These are phyloP conservation scores for Drosophila formosana DNA, from an alignment of 2,888 invertebrate species.

Conservation along the genomic window DNA sequence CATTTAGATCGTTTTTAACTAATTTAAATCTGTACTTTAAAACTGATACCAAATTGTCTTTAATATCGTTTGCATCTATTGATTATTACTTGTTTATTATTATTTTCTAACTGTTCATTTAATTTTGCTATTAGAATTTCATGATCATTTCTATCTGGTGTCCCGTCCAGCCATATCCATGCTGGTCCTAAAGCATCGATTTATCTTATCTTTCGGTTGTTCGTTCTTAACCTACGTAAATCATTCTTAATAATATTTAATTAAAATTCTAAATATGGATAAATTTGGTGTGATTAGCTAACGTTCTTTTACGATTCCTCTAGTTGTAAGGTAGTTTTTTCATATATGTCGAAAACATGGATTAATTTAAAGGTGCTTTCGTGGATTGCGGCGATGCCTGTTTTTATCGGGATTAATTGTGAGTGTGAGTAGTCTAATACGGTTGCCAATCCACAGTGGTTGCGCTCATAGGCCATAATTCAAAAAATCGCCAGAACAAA, in stretches of 20 bases:
- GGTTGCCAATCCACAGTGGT: slow-evolving; percentile 3
- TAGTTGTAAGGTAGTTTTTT: background rate
- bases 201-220: too few relatives aligned
- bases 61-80: too few relatives aligned
- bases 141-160: background rate
- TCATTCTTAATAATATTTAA: too few relatives aligned
- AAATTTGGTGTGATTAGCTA: background rate
- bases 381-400: background rate
- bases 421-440: slow-evolving; percentile 12
- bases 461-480: too few relatives aligned
- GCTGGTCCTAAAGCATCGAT: too few relatives aligned
- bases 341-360: background rate
- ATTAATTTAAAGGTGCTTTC: background rate
- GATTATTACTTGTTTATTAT: slow-evolving; percentile 14
- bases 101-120: background rate
- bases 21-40: too few relatives aligned
- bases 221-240: too few relatives aligned
- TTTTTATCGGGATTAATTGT: slow-evolving; percentile 2
- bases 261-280: too few relatives aligned
- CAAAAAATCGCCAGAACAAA: too few relatives aligned
- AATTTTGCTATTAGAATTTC: slow-evolving; percentile 1
- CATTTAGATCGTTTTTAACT: too few relatives aligned
- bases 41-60: too few relatives aligned
- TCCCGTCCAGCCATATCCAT: too few relatives aligned
- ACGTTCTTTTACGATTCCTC: background rate